Base-by-base conservation (phyloP, 2,797 vertebrate species). In the Crenuchus spilurus region DNA sequence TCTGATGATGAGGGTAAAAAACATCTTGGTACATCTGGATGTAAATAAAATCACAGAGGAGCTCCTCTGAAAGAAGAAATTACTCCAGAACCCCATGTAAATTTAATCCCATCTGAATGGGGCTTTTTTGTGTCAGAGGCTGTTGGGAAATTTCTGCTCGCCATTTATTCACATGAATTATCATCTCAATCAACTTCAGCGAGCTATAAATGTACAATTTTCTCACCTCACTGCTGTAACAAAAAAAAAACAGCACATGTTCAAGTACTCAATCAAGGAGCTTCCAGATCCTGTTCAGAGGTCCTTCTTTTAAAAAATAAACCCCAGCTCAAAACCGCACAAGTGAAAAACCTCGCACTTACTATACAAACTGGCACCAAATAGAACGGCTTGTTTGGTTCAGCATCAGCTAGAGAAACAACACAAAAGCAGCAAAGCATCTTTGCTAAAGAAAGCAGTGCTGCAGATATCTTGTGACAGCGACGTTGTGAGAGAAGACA, bases 401-500 rank as follows among this genome's bases (percentile, higher is more conserved):
- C 13, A 24, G 5, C 11, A 26, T 20, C 55, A 20, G 14, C 3
- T 2, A 0, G 22, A 13, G 22, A n/a, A 33, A 0, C 22, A 6
- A 35, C 4, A 1, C 39, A n/a, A 18, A 14, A 74, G 8, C 18
- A 35, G 9, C 31, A 18, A 1, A 20, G n/a, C 54, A 6, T 2
- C 22, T 35, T 70, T 58, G 39, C 52, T 60, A n/a, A 58, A 66
- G 64, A 71, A 72, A 11, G 39, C 46, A 26, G 26, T 52, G n/a
- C 16, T 16, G 58, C 10, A 28, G 52, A 42, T 31, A 49, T 65
- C 49, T 35, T 33, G 52, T 33, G 42, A 22, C 44, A 6, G 44
- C 14, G 35, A 57, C 66, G 18, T 41, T 71, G 60, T 48, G 31
- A 41, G 10, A 46, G 33, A 20, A 22, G 67, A 28, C 39, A 65